These are phyloP conservation scores for Thunnus albacares DNA, from an alignment of 2,797 vertebrate species.

Conservation along the genomic window DNA sequence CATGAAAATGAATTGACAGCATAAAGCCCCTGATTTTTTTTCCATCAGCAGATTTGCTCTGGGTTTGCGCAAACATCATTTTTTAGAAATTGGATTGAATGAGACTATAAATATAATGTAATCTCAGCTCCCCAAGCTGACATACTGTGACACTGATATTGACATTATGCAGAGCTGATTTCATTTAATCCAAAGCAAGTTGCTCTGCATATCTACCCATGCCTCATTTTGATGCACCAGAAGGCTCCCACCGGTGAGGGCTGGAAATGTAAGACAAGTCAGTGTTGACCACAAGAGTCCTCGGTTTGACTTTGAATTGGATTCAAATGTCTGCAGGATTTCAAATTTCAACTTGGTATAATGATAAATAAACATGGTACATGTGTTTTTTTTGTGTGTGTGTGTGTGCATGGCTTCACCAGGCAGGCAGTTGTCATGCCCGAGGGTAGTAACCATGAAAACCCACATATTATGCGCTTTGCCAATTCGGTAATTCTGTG, in stretches of 20 bases:
- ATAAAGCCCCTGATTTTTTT: not conserved
- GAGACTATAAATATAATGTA: constrained; percentile 44
- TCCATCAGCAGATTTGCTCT: constrained; percentile 31
- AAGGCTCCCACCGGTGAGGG: constrained; percentile 22
- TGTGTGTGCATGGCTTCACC: constrained; percentile 42
- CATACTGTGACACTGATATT: constrained; percentile 50
- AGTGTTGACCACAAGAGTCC: constrained; percentile 36
- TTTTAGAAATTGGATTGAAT: constrained; percentile 37
- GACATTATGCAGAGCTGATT: constrained; percentile 57
- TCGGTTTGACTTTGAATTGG: constrained; percentile 45
- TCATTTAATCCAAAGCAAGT: constrained; percentile 44
- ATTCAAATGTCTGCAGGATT: constrained; percentile 11
- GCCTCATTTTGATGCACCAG: constrained; percentile 26
- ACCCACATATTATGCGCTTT: constrained; percentile 66
- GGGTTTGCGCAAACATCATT: constrained; percentile 29
- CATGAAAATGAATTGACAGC: constrained; percentile 14
- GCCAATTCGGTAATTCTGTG: constrained; percentile 60
- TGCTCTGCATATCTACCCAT: constrained; percentile 18
- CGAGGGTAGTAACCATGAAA: constrained; percentile 66
- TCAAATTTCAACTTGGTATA: not conserved
- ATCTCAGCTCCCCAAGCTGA: constrained; percentile 46
- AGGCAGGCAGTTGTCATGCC: constrained; percentile 52
- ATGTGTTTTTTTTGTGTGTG: not conserved
- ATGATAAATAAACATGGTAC: constrained; percentile 18
- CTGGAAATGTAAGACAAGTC: constrained; percentile 42